A percentile compares a stretch with the other conserved stretches of the same genome.
phyloP scores from a whole-genome alignment of 2,888 invertebrate species.

The Galerucella calmariensis region DNA sequence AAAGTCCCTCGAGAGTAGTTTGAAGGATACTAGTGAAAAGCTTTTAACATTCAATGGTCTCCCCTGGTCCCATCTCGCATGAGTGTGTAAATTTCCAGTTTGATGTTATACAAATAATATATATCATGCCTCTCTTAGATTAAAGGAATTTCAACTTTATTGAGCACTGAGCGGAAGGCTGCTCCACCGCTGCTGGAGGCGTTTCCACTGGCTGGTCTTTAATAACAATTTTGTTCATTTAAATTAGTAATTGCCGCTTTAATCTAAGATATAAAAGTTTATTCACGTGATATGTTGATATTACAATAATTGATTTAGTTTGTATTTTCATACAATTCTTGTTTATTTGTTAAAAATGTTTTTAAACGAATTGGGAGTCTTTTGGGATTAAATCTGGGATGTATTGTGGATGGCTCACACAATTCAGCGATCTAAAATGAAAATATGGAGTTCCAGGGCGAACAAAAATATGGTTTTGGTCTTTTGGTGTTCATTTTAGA shows the following conservation, averaged over 20 bases:
- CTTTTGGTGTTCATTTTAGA: too few relatives aligned
- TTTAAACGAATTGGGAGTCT: too few relatives aligned
- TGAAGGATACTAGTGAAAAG: slow-evolving; percentile 29
- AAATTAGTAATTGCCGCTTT: not conserved
- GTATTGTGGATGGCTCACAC: too few relatives aligned
- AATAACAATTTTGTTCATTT: not conserved
- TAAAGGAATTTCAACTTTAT: slow-evolving; percentile 29
- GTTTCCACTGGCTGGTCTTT: not conserved
- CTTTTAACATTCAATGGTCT: slow-evolving; percentile 32
- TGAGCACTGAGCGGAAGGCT: not conserved
- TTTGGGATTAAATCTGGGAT: too few relatives aligned
- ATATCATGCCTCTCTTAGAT: slow-evolving; percentile 16
- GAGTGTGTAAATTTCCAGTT: slow-evolving; percentile 29
- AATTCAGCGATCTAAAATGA: too few relatives aligned
- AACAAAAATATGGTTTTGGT: too few relatives aligned
- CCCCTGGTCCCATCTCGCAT: slow-evolving; percentile 12
- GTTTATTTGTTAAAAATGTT: too few relatives aligned
- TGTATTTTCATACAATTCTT: not conserved
- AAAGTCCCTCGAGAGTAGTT: slow-evolving; percentile 24
- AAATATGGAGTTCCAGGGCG: too few relatives aligned
- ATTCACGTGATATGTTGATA: not conserved
- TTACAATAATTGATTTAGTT: not conserved
- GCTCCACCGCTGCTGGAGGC: not conserved
- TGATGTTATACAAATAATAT: slow-evolving; percentile 29
- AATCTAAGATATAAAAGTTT: not conserved